Evolutionary conservation across 2,888 invertebrate species (phyloP).

Genomic region (Embidobia sp.): DNA sequence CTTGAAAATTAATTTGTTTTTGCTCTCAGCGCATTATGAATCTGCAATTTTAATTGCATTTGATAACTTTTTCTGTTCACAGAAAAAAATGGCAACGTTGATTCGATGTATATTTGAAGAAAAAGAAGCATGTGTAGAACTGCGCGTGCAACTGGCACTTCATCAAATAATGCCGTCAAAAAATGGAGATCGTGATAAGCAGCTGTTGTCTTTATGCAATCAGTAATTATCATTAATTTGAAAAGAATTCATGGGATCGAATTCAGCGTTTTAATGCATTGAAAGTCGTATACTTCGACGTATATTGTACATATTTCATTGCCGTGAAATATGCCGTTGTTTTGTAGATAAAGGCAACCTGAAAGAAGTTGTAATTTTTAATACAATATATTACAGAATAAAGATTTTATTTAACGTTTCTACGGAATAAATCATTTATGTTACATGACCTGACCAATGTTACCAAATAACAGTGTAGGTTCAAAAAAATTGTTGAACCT

Average conservation of each 20-base stretch:
- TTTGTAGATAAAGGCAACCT: constrained; percentile 57
- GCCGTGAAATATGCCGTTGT: constrained; percentile 41
- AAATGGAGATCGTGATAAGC: constrained; percentile 41
- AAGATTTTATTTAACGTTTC: constrained; percentile 61
- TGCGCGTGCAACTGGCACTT: constrained; percentile 87
- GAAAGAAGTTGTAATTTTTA: constrained; percentile 55
- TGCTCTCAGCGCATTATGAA: too few relatives aligned
- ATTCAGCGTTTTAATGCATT: constrained; percentile 34
- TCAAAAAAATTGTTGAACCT: too few relatives aligned
- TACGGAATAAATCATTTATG: too few relatives aligned
- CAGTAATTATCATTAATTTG: constrained; percentile 30
- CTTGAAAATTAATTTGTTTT: too few relatives aligned
- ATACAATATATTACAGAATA: constrained; percentile 57
- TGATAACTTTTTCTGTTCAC: constrained; percentile 6
- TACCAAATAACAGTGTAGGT: too few relatives aligned
- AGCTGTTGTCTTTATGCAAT: constrained; percentile 35
- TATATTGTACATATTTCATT: constrained; percentile 49
- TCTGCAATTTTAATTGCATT: too few relatives aligned
- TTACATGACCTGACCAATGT: too few relatives aligned
- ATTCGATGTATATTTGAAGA: constrained; percentile 88
- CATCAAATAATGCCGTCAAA: constrained; percentile 79
- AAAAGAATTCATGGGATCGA: constrained; percentile 7
- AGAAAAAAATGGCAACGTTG: constrained; percentile 85
- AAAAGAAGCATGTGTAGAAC: constrained; percentile 86
- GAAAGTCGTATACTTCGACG: constrained; percentile 27